Conservation (phyloP, 2,797 vertebrate genomes). For the Chloroceryle amazona region DNA sequence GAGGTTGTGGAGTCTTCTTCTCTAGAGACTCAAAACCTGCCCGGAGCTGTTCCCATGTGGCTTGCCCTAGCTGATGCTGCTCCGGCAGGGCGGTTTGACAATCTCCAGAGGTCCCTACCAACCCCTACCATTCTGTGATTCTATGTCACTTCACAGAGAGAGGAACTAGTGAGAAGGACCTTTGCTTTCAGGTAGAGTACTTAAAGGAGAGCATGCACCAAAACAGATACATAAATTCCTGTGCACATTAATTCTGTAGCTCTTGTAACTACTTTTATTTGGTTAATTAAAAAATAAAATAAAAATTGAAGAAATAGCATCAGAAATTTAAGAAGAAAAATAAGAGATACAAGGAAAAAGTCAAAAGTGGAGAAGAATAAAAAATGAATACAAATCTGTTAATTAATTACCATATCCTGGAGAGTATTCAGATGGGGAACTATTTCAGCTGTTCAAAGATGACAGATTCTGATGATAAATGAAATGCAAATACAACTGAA, state of each 20-base stretch:
- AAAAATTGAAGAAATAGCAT: neutral
- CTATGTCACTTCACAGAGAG: neutral
- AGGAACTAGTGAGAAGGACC: neutral
- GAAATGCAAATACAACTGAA: neutral
- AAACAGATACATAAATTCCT: neutral
- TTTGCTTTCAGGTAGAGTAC: neutral
- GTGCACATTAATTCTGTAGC: neutral
- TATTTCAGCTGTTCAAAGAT: neutral
- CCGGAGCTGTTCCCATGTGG: too few species aligned
- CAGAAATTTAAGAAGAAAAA: neutral
- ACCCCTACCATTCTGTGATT: too few species aligned
- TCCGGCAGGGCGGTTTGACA: too few species aligned
- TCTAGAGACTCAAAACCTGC: too few species aligned
- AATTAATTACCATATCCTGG: neutral
- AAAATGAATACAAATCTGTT: neutral
- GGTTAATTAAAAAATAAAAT: neutral
- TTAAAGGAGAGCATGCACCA: neutral
- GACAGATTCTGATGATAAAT: neutral
- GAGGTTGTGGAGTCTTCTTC: too few species aligned
- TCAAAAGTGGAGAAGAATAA: neutral
- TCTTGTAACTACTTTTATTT: neutral
- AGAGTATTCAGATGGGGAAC: neutral
- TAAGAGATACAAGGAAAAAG: neutral
- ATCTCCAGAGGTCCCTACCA: too few species aligned
- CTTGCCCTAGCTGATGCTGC: too few species aligned